Base-by-base conservation (phyloP, 2,888 invertebrate species). In the Lasiommata megera region DNA sequence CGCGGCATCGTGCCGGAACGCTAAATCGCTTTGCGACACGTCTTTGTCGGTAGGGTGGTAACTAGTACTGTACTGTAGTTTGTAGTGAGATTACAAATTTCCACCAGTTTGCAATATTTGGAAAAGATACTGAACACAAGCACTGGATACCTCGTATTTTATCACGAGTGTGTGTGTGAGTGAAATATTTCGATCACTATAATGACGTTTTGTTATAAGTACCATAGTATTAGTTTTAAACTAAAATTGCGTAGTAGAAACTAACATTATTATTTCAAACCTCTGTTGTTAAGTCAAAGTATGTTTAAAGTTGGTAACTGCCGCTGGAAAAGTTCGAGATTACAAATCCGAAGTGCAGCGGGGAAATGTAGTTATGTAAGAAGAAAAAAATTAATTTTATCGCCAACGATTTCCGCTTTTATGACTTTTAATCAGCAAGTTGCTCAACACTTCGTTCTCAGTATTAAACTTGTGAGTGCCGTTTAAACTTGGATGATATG, bases 351-450 rank as follows among this genome's bases (percentile, higher is more conserved):
- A 28, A 44, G 28, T 29, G 44, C 44, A 29, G 16, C 46, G 16
- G 12, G 8, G 14, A 41, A n/a, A 28, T 28, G 23, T 28, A 46
- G 46, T 14, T 31, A 46, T 11, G 29, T 34, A 34, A 9, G 1
- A 34, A 46, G 11, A 34, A 46, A 46, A 9, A 31, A 29, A 46
- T n/a, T 29, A 46, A 31, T 41, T 3, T 14, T 18, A 12, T 28
- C 14, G 29, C 11, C 29, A 5, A 44, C 44, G 16, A 29, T 44
- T 44, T n/a, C 23, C 11, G 31, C 44, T 44, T 44, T 46, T 46
- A 46, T 31, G 46, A 29, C 12, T 31, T 46, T 46, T 46, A 46
- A 46, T 46, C 46, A 46, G 46, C 31, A 29, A 44, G 44, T 46
- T 46, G 14, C 46, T 9, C 16, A 16, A 31, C 31, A 46, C 46